Evolutionary conservation across 1,140 invertebrate genomes (phyloP).

Genomic region (Dreissena polymorpha): DNA sequence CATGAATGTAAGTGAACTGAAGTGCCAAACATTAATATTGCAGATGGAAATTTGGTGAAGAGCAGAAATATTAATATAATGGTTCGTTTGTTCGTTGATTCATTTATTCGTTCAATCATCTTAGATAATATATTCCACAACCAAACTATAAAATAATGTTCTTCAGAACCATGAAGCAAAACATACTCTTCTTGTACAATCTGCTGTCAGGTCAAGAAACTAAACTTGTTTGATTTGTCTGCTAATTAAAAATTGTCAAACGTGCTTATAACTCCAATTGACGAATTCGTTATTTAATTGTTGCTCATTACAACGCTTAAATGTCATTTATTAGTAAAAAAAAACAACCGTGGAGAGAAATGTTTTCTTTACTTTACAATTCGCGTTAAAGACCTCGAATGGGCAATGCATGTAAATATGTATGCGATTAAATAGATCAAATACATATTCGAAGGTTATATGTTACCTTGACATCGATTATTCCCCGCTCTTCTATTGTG

Average conservation of each 20-base stretch:
- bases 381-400: neutral
- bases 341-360: no score
- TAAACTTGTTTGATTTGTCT: no score
- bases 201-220: no score
- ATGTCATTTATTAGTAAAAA: neutral
- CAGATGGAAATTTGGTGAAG: no score
- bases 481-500: slow-evolving; percentile 39
- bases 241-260: no score
- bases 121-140: neutral
- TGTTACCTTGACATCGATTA: slow-evolving; percentile 45
- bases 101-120: neutral
- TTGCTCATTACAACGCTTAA: neutral
- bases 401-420: neutral
- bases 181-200: no score
- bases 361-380: neutral
- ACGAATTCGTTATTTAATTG: neutral
- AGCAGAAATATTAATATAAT: neutral
- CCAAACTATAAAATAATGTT: no score
- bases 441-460: no score
- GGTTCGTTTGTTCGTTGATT: neutral
- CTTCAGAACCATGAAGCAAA: no score
- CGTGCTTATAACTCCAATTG: no score
- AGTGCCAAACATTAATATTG: no score
- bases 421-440: no score
- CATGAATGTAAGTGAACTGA: neutral